Base-by-base conservation (phyloP, 2,888 invertebrate species). In the Xylocampa areola region DNA sequence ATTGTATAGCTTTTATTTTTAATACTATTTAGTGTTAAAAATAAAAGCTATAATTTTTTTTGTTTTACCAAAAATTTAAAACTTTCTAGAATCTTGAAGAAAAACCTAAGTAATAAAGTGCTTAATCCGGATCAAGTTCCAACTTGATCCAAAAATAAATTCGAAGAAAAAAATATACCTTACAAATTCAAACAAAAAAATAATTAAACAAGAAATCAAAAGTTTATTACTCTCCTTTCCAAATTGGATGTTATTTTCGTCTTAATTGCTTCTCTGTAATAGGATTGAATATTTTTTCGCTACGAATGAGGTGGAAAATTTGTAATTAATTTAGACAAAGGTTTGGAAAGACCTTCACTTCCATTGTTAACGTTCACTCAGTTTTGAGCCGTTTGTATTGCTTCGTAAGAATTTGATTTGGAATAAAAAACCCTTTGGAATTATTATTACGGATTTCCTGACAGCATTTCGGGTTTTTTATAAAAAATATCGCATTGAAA, bases 251-350 rank as follows among this genome's bases (percentile, higher is more conserved):
- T 57, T 54, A 39, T 58, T 72, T 51, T 54, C 54, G 45, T 29
- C 33, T 43, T 45, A 47, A 51, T 64, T 68, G 64, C 57, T 59
- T 52, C 50, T 21, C 33, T 32, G 7, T 52, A 61, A 68, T 40
- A 59, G 55, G 54, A 69, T 72, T 66, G 66, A 58, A 53, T 63
- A 44, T 51, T 57, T 62, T 72, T 68, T 66, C 27, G 5, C 17
- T 27, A 17, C 51, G 63, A 69, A 57, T 52, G 52, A 63, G 51
- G 55, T 67, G 73, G 69, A 69, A 73, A 69, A 67, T 64, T 72
- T 54, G 60, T 60, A 69, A 73, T 73, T 73, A 66, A 66, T 58
- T 37, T 25, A 47, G 48, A 73, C 73, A 73, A 73, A 65, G 57
- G 57, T 30, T 7, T 36, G 29, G 16, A 44, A 54, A 67, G 57